Conservation (phyloP, 2,888 invertebrate species). For the Camponotus fellah region DNA sequence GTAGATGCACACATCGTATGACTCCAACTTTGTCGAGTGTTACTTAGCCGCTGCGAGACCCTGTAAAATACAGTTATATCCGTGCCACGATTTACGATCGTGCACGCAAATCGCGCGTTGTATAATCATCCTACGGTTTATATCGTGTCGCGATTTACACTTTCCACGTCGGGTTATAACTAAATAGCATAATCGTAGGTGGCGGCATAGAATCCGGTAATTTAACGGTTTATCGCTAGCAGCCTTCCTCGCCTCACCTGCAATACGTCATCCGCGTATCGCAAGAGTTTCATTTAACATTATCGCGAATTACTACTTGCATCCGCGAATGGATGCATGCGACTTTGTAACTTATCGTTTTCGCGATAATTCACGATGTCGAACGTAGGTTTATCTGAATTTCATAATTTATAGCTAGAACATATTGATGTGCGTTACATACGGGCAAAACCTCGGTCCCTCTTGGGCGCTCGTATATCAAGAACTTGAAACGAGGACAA, state of each 20-base stretch:
- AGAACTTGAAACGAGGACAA: constrained; percentile 38
- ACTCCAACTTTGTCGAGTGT: neutral
- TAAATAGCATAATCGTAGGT: constrained; percentile 32
- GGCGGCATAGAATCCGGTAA: constrained; percentile 14
- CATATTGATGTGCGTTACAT: neutral
- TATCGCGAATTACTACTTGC: constrained; percentile 39
- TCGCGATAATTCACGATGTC: constrained; percentile 41
- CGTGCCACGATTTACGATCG: constrained; percentile 38
- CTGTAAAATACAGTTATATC: constrained; percentile 49
- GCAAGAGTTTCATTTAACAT: constrained; percentile 27
- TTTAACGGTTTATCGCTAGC: constrained; percentile 44
- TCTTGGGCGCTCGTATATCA: constrained; percentile 15
- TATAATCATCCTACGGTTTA: constrained; percentile 30
- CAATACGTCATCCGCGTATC: constrained; percentile 22
- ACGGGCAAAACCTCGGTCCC: constrained; percentile 17
- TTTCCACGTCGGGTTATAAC: constrained; percentile 29
- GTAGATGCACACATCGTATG: constrained; percentile 24
- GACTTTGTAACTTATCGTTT: constrained; percentile 34
- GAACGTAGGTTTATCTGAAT: constrained; percentile 46
- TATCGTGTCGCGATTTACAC: constrained; percentile 45
- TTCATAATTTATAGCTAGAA: constrained; percentile 33
- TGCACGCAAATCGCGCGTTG: neutral
- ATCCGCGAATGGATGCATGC: constrained; percentile 3
- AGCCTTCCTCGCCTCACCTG: constrained; percentile 5
- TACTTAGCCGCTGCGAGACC: constrained; percentile 1